Base-by-base conservation (phyloP, 2,113 vertebrate genomes). In the Nanorana parkeri region DNA sequence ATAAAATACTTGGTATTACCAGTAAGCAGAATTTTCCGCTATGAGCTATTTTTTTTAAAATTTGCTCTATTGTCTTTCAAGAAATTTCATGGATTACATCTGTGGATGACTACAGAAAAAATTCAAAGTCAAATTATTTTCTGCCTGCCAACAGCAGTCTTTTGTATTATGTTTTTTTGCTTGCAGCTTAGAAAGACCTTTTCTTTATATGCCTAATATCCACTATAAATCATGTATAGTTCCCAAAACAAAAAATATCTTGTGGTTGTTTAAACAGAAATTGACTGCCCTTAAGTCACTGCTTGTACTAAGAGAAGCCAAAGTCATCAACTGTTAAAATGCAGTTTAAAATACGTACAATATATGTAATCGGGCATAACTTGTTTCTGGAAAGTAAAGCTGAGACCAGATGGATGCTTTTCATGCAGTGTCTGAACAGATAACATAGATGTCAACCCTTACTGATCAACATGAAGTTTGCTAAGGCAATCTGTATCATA, bases 141-240 rank as follows among this genome's bases (percentile, higher is more conserved):
- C 73, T 76, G 58, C 26, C 73, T 63, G 73, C 56, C 58, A 61
- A 3, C n/a, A 47, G 29, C 73, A 17, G 21, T 76, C 56, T 41
- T 41, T 76, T 76, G 64, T 76, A 76, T 76, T 76, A 64, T 51
- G 56, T 64, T 64, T 64, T 64, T 4, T 76, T 63, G 73, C 73
- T 76, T 47, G 29, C 58, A 76, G 73, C 73, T 26, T 64, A 76
- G 73, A 64, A 76, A 76, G 73, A 76, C 58, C 73, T 76, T 74
- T 76, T 76, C 73, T 63, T 15, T 63, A 64, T 76, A 63, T 76
- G 73, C 58, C 58, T 76, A 63, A 76, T 51, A 63, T 76, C 73
- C 73, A 76, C 36, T 63, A 63, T 76, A 76, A 76, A 76, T 76
- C 73, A 76, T 64, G 73, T 47, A 63, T 54, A 51, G 58, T 63